These are phyloP conservation scores for Tetrao urogallus DNA, from an alignment of 2,113 vertebrate species.

Conservation along the genomic window DNA sequence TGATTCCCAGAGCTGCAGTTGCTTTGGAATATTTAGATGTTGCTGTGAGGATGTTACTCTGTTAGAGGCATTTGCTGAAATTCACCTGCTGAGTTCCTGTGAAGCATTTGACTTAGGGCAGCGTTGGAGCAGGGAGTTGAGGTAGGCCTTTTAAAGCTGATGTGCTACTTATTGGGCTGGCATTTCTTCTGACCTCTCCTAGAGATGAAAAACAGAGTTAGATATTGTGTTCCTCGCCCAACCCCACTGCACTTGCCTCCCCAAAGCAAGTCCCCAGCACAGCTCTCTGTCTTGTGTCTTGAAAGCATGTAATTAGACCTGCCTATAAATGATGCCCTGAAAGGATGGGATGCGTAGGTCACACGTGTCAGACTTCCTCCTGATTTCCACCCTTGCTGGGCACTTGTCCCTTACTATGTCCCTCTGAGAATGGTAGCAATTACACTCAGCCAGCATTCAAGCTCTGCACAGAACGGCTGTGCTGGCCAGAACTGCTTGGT, in stretches of 20 bases:
- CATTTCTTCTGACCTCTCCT: background rate
- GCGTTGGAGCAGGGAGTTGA: background rate
- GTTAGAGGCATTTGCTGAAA: background rate
- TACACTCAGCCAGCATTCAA: background rate
- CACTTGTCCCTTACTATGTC: background rate
- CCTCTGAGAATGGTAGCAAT: background rate
- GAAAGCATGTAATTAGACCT: background rate
- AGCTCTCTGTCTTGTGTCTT: background rate
- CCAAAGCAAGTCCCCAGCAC: fast-evolving
- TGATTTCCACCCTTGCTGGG: background rate
- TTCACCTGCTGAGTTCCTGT: background rate
- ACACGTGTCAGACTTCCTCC: background rate
- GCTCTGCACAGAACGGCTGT: background rate
- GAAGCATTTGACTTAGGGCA: background rate
- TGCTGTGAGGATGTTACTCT: background rate
- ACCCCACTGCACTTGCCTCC: background rate
- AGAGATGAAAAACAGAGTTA: background rate
- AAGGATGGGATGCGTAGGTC: background rate
- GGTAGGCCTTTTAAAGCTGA: background rate
- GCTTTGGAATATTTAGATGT: background rate
- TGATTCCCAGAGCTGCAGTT: background rate
- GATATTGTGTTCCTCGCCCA: background rate
- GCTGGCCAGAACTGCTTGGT: background rate
- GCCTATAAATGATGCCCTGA: fast-evolving
- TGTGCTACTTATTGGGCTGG: background rate